Base-by-base conservation (phyloP, 2,888 invertebrate species). In the Corbicula japonica region DNA sequence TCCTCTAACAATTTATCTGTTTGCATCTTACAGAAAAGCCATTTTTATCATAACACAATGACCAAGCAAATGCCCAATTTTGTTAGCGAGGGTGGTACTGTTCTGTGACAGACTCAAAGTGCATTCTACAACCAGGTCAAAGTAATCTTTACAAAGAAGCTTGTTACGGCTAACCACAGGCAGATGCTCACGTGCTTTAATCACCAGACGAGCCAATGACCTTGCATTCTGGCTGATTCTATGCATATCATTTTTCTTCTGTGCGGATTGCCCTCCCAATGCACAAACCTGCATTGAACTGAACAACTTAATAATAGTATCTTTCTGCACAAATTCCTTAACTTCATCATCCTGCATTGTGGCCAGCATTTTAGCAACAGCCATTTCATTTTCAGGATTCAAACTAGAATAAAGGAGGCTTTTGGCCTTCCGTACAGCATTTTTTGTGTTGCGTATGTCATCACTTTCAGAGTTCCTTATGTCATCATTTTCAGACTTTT, bases 231-330 rank as follows among this genome's bases (percentile, higher is more conserved):
- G 71, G 34, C 28, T 35, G 15, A 71, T 54, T 28, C 71, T 61
- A 35, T 62, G 54, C 66, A 68, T 68, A 32, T 71, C 72, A 63
- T 72, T 62, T 54, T 69, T 69, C 52, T 72, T 72, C 38, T 54
- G 62, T 28, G 63, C n/a, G 52, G 52, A 6, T 28, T 62, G 38
- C 38, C 34, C 63, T 62, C 72, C 54, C 38, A 72, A 38, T 54
- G 72, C 72, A 54, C 52, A 50, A 52, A 72, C 52, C 46, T 72
- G 72, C 44, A 72, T 50, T 62, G 62, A 48, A 72, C 72, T 72
- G 21, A 72, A 62, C 63, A 52, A 38, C 52, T 72, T 62, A 41
- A 63, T 72, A 46, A 72, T 41, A 34, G 44, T 44, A 50, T 72
- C 63, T 72, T 63, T 72, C 30, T 50, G 10, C 8, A 63, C 52